These are phyloP conservation scores for Pelodiscus sinensis DNA, from an alignment of 2,113 vertebrate genomes.

Conservation along the genomic window DNA sequence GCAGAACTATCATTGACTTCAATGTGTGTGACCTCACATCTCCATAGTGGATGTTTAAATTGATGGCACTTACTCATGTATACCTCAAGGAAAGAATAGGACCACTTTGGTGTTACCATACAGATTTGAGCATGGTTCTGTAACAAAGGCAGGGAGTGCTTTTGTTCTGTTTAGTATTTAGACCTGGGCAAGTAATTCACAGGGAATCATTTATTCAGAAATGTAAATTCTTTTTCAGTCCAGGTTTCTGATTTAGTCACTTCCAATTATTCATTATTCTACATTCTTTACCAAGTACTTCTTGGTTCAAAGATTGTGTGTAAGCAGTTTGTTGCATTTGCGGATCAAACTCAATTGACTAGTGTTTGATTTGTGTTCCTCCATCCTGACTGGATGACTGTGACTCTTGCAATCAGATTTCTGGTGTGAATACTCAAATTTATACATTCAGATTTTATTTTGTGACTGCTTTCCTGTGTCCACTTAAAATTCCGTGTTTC, in stretches of 20 bases:
- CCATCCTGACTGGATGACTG: background rate
- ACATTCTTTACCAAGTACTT: background rate
- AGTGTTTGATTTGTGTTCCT: background rate
- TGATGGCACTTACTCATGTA: background rate
- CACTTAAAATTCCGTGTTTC: background rate
- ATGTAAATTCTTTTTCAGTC: slow-evolving; percentile 5
- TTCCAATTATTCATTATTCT: background rate
- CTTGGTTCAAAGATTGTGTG: background rate
- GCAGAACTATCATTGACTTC: fast-evolving
- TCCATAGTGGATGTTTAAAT: background rate
- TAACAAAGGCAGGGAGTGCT: background rate
- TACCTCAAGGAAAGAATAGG: background rate
- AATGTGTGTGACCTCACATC: background rate
- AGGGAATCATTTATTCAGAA: background rate
- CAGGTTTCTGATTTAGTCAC: background rate
- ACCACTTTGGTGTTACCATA: background rate
- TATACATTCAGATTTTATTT: background rate
- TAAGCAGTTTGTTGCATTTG: background rate
- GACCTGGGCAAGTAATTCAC: fast-evolving
- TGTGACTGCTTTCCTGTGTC: background rate
- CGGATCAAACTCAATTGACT: background rate
- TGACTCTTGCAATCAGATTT: background rate
- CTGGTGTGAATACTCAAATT: background rate
- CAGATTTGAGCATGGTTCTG: background rate
- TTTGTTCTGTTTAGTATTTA: background rate